Percentiles rank a stretch among this genome's conserved stretches.
phyloP scores from a whole-genome alignment of 2,113 vertebrate species.

The Thymallus thymallus region DNA sequence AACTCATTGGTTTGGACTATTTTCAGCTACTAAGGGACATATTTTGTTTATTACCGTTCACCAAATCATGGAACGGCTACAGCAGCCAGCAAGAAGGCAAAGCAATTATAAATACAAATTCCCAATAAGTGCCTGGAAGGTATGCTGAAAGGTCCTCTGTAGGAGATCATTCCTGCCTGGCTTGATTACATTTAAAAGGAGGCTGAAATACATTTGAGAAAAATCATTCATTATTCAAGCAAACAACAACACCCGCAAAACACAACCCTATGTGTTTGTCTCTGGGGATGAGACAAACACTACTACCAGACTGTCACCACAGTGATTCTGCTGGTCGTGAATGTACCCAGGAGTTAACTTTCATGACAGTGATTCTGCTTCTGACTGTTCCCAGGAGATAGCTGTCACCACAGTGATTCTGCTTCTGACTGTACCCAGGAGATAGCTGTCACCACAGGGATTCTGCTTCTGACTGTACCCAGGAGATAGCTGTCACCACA shows the following conservation, averaged over 20 bases:
- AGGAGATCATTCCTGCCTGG: constrained; percentile 62
- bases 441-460: no score
- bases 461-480: no score
- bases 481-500: no score
- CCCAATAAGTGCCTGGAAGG: constrained; percentile 61
- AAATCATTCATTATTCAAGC: constrained; percentile 59
- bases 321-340: no score
- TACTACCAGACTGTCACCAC: no score
- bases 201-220: not conserved
- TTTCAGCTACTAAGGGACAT: not conserved
- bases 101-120: constrained; percentile 72
- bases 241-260: constrained; percentile 50
- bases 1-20: not conserved
- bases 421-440: no score
- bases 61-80: constrained; percentile 49
- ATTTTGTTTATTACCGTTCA: constrained; percentile 32
- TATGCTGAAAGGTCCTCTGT: constrained; percentile 59
- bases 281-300: no score
- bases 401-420: no score
- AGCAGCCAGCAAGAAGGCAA: constrained; percentile 35
- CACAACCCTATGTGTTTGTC: not conserved
- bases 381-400: no score
- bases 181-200: constrained; percentile 64
- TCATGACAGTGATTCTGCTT: no score
- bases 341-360: no score